Percentiles rank a stretch among this genome's conserved stretches.
phyloP scores from a whole-genome alignment of 2,797 vertebrate genomes.

The Hippocampus kuda region DNA sequence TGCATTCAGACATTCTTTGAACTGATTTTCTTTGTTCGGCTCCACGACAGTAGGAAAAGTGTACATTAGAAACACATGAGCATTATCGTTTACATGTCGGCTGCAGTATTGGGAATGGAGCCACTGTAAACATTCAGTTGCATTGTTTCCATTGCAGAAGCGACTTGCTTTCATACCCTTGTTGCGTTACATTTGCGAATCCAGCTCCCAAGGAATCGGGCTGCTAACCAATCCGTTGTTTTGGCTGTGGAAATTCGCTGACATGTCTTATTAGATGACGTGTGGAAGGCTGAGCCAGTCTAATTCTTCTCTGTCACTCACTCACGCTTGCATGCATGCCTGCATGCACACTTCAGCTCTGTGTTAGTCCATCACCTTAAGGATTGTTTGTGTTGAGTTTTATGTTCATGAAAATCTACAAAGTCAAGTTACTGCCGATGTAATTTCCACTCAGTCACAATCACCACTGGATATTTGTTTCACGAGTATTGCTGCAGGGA shows the following conservation, averaged over 20 bases:
- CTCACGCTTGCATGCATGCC: background rate
- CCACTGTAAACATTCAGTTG: too few species aligned
- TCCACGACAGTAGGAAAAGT: background rate
- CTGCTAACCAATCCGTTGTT: background rate
- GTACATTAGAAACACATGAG: background rate
- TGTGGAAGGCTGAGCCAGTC: background rate
- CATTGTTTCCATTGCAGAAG: background rate
- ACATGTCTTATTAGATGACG: background rate
- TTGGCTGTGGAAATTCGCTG: conserved; percentile 1
- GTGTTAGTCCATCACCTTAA: background rate
- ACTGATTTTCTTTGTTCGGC: background rate
- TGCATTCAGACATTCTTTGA: background rate
- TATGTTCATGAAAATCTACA: background rate
- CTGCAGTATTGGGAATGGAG: background rate
- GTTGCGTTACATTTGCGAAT: background rate
- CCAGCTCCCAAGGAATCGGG: background rate
- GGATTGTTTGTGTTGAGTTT: background rate
- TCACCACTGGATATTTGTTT: background rate
- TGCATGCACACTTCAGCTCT: background rate
- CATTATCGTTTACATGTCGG: background rate
- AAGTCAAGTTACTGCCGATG: background rate
- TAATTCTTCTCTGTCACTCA: background rate
- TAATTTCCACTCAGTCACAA: background rate
- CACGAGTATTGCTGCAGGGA: background rate
- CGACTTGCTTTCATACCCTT: background rate